A percentile compares a stretch with the other conserved stretches of the same genome.
Evolutionary conservation across 2,888 invertebrate genomes (phyloP).

Genomic region (Bembecia ichneumoniformis): DNA sequence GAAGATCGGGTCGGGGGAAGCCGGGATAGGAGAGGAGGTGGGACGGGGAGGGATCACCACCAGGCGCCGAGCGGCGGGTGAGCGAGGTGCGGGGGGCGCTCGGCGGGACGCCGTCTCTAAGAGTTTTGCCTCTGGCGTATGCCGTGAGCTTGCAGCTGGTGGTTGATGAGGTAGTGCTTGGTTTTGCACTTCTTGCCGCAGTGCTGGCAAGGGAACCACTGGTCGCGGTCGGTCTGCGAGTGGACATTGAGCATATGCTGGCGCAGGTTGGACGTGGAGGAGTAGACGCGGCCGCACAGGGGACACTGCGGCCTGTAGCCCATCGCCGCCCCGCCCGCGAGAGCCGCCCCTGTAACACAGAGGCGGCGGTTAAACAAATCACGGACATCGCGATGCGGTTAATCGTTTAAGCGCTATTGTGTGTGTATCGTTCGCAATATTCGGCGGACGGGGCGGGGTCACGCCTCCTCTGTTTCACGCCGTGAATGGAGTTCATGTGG

Average conservation of each 20-base stretch:
- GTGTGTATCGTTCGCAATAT: constrained; percentile 39
- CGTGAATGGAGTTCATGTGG: constrained; percentile 78
- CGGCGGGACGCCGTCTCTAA: constrained; percentile 58
- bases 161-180: constrained; percentile 83
- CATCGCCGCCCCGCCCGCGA: constrained; percentile 67
- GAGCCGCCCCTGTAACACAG: constrained; percentile 78
- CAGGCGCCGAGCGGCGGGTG: constrained; percentile 30
- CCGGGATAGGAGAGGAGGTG: background rate
- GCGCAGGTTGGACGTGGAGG: constrained; percentile 81
- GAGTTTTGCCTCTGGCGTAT: constrained; percentile 78
- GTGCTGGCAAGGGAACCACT: constrained; percentile 80
- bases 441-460: constrained; percentile 41
- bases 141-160: constrained; percentile 82
- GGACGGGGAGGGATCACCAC: constrained; percentile 18
- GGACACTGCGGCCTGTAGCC: constrained; percentile 77
- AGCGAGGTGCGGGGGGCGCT: constrained; percentile 29
- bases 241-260: constrained; percentile 85
- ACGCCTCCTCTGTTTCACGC: constrained; percentile 74
- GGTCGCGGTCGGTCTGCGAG: constrained; percentile 78
- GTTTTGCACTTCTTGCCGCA: constrained; percentile 84
- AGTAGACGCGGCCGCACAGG: constrained; percentile 80
- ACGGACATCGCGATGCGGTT: constrained; percentile 21
- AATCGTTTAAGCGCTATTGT: constrained; percentile 54
- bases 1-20: background rate
- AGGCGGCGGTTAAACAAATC: constrained; percentile 71